Conservation (phyloP, 2,888 invertebrate genomes). For the Salticus scenicus region DNA sequence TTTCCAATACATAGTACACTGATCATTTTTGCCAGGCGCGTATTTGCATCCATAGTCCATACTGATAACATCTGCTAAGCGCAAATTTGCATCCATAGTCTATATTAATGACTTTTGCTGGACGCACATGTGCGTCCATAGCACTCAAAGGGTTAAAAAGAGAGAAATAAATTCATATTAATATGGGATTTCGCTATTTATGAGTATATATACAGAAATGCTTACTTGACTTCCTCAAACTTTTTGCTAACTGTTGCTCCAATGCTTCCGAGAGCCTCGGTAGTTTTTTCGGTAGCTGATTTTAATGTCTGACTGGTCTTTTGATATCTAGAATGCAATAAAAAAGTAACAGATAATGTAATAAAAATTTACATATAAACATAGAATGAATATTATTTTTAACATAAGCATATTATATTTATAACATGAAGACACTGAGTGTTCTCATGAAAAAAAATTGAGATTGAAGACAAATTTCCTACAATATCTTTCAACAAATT, state of each 20-base stretch:
- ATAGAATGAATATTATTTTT: neutral
- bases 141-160: neutral
- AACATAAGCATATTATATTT: too few species aligned
- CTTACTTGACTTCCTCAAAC: slow-evolving; percentile 90
- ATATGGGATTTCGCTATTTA: neutral
- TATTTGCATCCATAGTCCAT: too few species aligned
- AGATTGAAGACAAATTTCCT: too few species aligned
- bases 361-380: neutral
- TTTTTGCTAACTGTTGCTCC: slow-evolving; percentile 90
- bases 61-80: too few species aligned
- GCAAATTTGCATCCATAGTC: too few species aligned
- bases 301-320: slow-evolving; percentile 94
- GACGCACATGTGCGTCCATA: too few species aligned
- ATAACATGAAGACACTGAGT: neutral
- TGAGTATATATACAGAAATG: neutral
- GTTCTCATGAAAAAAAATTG: neutral
- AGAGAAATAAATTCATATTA: neutral
- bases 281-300: slow-evolving; percentile 92
- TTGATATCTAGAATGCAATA: slow-evolving; percentile 83
- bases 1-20: too few species aligned
- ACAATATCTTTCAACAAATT: too few species aligned
- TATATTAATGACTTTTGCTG: too few species aligned
- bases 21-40: too few species aligned
- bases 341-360: neutral
- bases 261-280: slow-evolving; percentile 86